Evolutionary conservation across 2,113 vertebrate species (phyloP), one percentile per base, ranked within the genome.

Genomic region (Dascyllus trimaculatus): DNA sequence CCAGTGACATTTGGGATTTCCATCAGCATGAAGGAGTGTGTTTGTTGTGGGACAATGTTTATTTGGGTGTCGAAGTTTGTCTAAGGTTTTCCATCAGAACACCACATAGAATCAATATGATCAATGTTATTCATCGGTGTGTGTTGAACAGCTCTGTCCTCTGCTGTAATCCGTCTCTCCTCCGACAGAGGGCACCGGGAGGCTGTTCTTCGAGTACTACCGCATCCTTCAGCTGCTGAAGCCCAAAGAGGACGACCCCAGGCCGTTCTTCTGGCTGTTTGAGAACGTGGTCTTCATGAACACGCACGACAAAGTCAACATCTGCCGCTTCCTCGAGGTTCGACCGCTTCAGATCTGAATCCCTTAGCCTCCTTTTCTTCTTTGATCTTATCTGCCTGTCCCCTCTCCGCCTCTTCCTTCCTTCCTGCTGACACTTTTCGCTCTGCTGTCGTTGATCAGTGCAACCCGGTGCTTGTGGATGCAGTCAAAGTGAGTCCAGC

Each of bases 201-300:
- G 97, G 17, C 94, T 98, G 6, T 99, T 99, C 93, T 99, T 99
- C 0, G 97, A 99, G 5, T 99, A 88, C 62, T 98, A 97, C 72
- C 95, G 97, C 40, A 91, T 99, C 58, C 94, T 99, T 24, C 96
- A 97, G 85, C 92, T 96, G 0, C 87, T 97, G 7, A 97, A 95
- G 32, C 97, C 97, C 64, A 96, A 95, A 80, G 96, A 95, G 0
- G 95, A 94, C 0, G 97, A 98, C 67, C 92, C 95, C 4, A 78
- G 95, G 1, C 97, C 96, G 0, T 99, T 99, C 93, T 99, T 99
- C 91, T 99, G 98, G 97, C 94, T 99, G 78, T 99, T 97, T 43
- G 98, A 99, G 90, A 99, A 98, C 0, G 95, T 99, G 4, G 96
- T 96, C 38, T 96, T 96, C 90, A 98, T 99, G 98, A 94, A 95